Percentiles rank a stretch among this genome's conserved stretches.
phyloP scores from a whole-genome alignment of 1,140 invertebrate species.

The Pollicipes pollicipes region DNA sequence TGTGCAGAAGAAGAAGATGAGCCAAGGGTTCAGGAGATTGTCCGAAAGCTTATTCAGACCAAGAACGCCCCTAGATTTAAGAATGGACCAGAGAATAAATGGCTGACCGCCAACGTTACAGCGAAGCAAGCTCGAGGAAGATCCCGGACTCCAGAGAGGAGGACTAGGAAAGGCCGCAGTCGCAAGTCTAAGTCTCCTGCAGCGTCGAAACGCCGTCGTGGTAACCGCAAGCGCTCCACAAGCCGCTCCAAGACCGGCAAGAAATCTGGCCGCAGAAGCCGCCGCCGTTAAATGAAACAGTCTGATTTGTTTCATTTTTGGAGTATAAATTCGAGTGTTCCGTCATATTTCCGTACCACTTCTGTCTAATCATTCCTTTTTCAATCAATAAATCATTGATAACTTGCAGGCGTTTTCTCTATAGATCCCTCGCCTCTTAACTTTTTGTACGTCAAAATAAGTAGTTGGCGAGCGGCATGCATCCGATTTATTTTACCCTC shows the following conservation, averaged over 20 bases:
- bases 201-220: not conserved
- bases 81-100: not conserved
- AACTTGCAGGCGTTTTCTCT: too few relatives aligned
- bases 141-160: not conserved
- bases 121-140: not conserved
- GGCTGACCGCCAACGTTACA: not conserved
- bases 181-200: too few relatives aligned
- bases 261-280: not conserved
- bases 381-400: too few relatives aligned
- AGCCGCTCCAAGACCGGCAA: not conserved
- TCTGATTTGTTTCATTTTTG: not conserved
- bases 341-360: too few relatives aligned
- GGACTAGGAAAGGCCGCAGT: not conserved
- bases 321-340: too few relatives aligned
- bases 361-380: too few relatives aligned
- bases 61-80: not conserved
- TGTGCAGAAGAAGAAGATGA: not conserved
- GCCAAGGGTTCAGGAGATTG: not conserved
- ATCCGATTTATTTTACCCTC: too few relatives aligned
- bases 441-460: too few relatives aligned
- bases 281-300: not conserved
- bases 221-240: not conserved
- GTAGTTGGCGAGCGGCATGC: too few relatives aligned
- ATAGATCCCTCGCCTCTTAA: too few relatives aligned
- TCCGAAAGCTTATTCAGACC: not conserved